Evolutionary conservation across 2,797 vertebrate species (phyloP).

Genomic region (Graptemys geographica): DNA sequence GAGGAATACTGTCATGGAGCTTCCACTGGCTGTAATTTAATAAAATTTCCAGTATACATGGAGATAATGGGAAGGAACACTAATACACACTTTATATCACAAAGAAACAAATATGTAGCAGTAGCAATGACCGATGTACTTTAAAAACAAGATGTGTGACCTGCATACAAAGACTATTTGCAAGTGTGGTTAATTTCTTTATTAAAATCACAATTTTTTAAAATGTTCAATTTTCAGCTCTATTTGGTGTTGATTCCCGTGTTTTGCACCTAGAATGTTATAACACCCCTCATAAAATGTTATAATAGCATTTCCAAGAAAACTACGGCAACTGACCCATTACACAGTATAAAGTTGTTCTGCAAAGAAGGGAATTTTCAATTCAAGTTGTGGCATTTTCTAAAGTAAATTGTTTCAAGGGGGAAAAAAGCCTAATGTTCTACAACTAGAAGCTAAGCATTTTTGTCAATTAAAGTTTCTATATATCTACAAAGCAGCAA

Average conservation of each 20-base stretch:
- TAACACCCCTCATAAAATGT: neutral
- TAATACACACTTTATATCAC: accelerated
- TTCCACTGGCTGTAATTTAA: neutral
- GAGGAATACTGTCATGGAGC: neutral
- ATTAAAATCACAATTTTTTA: neutral
- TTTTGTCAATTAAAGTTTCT: neutral
- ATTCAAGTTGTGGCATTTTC: conserved; percentile 7
- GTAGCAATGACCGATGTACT: neutral
- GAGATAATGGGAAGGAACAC: accelerated
- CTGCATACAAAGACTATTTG: neutral
- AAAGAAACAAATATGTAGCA: neutral
- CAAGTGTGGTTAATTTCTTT: neutral
- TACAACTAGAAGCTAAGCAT: neutral
- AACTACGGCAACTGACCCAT: neutral
- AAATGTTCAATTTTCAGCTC: neutral
- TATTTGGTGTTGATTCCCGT: neutral
- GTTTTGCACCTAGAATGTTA: neutral
- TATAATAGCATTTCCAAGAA: neutral
- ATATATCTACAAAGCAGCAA: neutral
- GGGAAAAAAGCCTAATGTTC: neutral
- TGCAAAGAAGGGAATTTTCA: neutral
- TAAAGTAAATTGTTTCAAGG: neutral
- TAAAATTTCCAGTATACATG: neutral
- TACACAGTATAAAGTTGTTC: neutral
- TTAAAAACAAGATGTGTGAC: neutral